Conservation (phyloP, 23 tunicate genomes). For the Trididemnum clinides region DNA sequence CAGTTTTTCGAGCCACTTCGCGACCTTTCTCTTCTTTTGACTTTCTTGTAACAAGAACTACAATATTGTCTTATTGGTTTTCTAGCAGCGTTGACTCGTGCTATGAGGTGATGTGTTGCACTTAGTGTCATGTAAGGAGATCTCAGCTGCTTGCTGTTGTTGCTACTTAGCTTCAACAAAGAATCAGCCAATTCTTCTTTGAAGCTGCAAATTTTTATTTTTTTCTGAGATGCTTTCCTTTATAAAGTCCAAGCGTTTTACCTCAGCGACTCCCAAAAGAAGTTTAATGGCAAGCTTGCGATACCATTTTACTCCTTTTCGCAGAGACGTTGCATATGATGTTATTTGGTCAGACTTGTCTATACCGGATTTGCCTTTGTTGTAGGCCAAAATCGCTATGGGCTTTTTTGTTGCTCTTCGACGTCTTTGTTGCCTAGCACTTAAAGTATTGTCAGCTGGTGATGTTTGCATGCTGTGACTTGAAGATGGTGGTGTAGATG, state of each 20-base stretch:
- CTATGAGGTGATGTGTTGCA: constrained; percentile 10
- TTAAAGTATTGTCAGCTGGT: constrained; percentile 6
- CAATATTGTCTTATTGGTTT: constrained; percentile 7
- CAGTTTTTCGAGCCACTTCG: constrained; percentile 29
- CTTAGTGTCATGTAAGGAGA: constrained; percentile 4
- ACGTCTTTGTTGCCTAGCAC: constrained; percentile 14
- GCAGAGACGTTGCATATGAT: constrained; percentile 19
- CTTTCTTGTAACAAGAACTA: constrained; percentile 1
- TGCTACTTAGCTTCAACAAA: constrained; percentile 16
- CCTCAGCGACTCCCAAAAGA: constrained; percentile 18
- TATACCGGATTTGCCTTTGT: constrained; percentile 27
- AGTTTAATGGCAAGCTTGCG: constrained; percentile 20
- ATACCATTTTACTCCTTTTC: constrained; percentile 45
- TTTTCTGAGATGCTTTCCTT: constrained; percentile 8
- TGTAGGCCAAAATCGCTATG: constrained; percentile 24
- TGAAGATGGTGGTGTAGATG: constrained; percentile 9
- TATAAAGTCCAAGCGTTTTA: constrained; percentile 14
- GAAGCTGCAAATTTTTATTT: constrained; percentile 24
- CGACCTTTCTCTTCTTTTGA: constrained; percentile 7
- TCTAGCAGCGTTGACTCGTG: not conserved
- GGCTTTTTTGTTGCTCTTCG: constrained; percentile 42
- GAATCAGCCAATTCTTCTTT: constrained; percentile 27
- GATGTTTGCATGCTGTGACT: constrained; percentile 12
- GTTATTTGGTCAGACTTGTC: constrained; percentile 31
- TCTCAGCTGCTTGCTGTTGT: not conserved